Base-by-base conservation (phyloP, 2,888 invertebrate genomes). In the Drosophila anceps region DNA sequence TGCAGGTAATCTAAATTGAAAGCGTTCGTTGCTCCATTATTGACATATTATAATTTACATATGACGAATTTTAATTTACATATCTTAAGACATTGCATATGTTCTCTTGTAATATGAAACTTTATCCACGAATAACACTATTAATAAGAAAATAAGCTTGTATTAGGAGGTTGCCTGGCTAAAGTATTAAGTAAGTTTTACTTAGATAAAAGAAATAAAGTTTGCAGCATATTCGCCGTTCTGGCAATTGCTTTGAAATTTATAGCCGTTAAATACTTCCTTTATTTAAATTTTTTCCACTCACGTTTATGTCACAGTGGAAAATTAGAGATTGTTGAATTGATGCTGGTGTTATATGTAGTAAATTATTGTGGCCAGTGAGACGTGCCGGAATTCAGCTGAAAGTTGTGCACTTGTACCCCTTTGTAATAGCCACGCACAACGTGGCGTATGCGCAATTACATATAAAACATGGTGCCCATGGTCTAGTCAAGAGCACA, bases 401-500 rank as follows among this genome's bases (percentile, higher is more conserved):
- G 18, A 58, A 39, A 20, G 50, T 58, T 62, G 15, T 44, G 27
- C 33, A 39, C n/a, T 53, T 64, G 50, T 55, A 76, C 57, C 74
- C 77, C 57, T 81, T 76, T 71, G 66, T 33, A 44, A 68, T 68
- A 29, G 63, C 18, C 58, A 41, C 46, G 64, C 10, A 35, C 58
- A 69, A 44, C 73, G 69, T 65, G 66, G 72, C 69, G 65, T 76
- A 78, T 80, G 48, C 63, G 75, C 75, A 71, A 85, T 85, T 78
- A 74, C 81, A 69, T 63, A 71, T 73, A 81, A 68, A 76, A 74
- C 69, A 80, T 76, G 54, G 39, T 74, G 82, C 51, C 72, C 74
- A 57, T 29, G 61, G 76, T 57, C 69, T 68, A 48, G 63, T 27
- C 61, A 15, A 43, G 51, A 33, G 50, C 24, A n/a, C 31, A 67